Evolutionary conservation across 2,888 invertebrate genomes (phyloP).

Genomic region (Horisme vitalbata): DNA sequence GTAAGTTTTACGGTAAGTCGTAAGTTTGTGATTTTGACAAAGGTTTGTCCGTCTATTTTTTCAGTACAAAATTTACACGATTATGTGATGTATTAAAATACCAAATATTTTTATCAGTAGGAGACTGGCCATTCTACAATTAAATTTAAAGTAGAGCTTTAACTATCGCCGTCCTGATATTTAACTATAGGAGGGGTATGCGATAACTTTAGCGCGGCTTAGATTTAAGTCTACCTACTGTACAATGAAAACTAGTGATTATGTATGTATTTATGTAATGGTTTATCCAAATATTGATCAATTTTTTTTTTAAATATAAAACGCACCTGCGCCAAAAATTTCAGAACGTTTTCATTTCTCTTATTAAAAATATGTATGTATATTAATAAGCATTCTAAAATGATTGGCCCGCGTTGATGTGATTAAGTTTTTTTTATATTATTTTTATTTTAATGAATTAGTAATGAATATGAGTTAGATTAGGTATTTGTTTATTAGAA

Average conservation of each 20-base stretch:
- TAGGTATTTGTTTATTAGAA: background rate
- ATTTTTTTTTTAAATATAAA: constrained; percentile 9
- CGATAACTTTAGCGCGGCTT: too few relatives aligned
- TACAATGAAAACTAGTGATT: too few relatives aligned
- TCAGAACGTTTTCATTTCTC: too few relatives aligned
- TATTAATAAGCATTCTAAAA: background rate
- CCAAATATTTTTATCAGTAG: constrained; percentile 48
- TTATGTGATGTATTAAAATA: constrained; percentile 50
- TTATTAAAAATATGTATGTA: too few relatives aligned
- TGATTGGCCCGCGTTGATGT: background rate
- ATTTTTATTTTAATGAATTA: too few relatives aligned
- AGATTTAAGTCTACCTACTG: too few relatives aligned
- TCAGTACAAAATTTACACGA: constrained; percentile 27
- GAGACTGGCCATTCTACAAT: too few relatives aligned
- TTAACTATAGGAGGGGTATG: too few relatives aligned
- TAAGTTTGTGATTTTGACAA: constrained; percentile 27
- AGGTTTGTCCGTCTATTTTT: constrained; percentile 31
- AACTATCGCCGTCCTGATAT: too few relatives aligned
- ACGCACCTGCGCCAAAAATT: too few relatives aligned
- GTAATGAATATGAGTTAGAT: constrained; percentile 10
- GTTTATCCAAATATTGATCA: constrained; percentile 3
- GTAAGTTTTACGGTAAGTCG: constrained; percentile 88
- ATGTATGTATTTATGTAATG: constrained; percentile 4
- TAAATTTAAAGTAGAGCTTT: too few relatives aligned
- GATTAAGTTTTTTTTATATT: constrained; percentile 1